Conservation (phyloP, 2,888 invertebrate species). For the Sminthurinus aureus region DNA sequence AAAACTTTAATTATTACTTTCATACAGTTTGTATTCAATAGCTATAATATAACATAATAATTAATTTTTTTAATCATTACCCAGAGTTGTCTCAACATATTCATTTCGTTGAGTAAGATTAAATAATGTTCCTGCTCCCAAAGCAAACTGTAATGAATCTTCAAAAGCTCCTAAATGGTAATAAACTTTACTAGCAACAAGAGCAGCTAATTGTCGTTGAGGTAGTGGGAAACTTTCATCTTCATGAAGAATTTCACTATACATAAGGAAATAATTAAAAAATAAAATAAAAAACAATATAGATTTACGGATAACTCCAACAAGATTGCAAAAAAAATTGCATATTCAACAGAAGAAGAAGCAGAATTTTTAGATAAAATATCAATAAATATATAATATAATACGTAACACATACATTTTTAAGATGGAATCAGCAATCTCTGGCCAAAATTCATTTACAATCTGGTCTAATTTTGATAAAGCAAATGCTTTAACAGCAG, state of each 20-base stretch:
- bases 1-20: not conserved
- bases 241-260: conserved; percentile 91
- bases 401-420: conserved; percentile 75
- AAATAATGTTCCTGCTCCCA: conserved; percentile 94
- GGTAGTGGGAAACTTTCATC: conserved; percentile 77
- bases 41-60: no score
- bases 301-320: not conserved
- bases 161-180: conserved; percentile 97
- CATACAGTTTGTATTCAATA: not conserved
- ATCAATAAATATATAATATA: not conserved
- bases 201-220: conserved; percentile 90
- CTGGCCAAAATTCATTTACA: conserved; percentile 98
- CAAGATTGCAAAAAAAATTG: not conserved
- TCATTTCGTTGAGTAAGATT: conserved; percentile 93
- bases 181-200: conserved; percentile 98
- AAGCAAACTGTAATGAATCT: conserved; percentile 95
- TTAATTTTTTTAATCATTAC: conserved; percentile 63
- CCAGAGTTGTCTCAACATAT: conserved; percentile 95
- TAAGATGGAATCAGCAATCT: conserved; percentile 96
- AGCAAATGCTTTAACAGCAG: conserved; percentile 92
- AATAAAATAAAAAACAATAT: not conserved
- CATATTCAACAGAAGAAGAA: not conserved
- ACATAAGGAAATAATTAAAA: conserved; percentile 2
- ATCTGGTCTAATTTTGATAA: conserved; percentile 90
- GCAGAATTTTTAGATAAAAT: not conserved